Base-by-base conservation (phyloP, 2,888 invertebrate genomes). In the Sinelater perroti region DNA sequence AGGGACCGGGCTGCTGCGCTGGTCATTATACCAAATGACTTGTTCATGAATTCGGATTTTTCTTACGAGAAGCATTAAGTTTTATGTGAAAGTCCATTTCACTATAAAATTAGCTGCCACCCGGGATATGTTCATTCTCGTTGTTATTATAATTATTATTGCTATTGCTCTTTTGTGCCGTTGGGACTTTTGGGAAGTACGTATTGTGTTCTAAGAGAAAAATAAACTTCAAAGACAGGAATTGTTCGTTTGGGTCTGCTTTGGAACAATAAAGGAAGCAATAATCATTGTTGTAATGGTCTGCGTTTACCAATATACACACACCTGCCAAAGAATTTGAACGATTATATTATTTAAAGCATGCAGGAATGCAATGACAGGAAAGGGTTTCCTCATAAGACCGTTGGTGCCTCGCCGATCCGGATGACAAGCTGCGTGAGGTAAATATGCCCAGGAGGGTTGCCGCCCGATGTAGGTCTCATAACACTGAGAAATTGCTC, bases 381-480 rank as follows among this genome's bases (percentile, higher is more conserved):
- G 50, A 40, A 38, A 20, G 50, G 49, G 38, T 50, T 30, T 18
- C 31, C 30, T 50, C 24, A 50, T 38, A 50, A 40, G 38, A 14
- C 7, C 35, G 47, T 24, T 47, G 35, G 38, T 50, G 13, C 18
- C 17, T 28, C 40, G 38, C 38, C 40, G 30, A 40, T 38, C 28
- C 28, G 38, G 28, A 50, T 50, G 40, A 50, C 40, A 40, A 50
- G 38, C 50, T 40, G 18, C 50, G 40, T n/a, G 13, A 50, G 38
- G 36, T 50, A 50, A 50, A 36, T 50, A 50, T 30, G 28, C 17
- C 49, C 49, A 14, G 26, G 16, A 36, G 17, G 26, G 36, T 17
- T 14, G 24, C 49, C 40, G n/a, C 17, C 36, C 17, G 30, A 50
- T 38, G 31, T 50, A 30, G 13, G 20, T 50, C 33, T 21, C 16